Evolutionary conservation across 1,140 invertebrate genomes (phyloP).

Genomic region (Drosophila orena): DNA sequence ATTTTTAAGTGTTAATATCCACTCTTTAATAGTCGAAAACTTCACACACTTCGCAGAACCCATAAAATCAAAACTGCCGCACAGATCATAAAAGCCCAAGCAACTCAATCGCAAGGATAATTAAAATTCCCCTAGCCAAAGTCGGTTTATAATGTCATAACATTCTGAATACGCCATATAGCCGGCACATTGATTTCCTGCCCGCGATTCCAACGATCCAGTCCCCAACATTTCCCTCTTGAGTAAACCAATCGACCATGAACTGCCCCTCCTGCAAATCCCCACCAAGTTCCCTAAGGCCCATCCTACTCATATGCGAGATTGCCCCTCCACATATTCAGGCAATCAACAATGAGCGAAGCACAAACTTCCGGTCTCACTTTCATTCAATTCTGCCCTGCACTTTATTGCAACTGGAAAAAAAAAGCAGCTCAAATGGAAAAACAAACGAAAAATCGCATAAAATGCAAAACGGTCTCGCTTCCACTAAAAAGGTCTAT

Average conservation of each 20-base stretch:
- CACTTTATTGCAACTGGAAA: conserved; percentile 52
- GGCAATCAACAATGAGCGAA: conserved; percentile 51
- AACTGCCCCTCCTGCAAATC: conserved; percentile 16
- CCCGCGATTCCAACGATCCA: conserved; percentile 7
- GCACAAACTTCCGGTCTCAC: conserved; percentile 64
- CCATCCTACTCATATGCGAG: conserved; percentile 1
- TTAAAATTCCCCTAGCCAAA: conserved; percentile 28
- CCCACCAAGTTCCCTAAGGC: background rate
- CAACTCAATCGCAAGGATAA: conserved; percentile 36
- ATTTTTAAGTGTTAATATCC: background rate
- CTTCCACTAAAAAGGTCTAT: conserved; percentile 59
- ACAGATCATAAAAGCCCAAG: conserved; percentile 15
- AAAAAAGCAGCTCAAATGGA: background rate
- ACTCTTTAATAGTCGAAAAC: background rate
- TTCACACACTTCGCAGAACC: conserved; percentile 8
- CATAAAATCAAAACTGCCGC: conserved; percentile 1
- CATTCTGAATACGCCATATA: conserved; percentile 18
- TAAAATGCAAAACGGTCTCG: conserved; percentile 63
- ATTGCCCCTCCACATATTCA: conserved; percentile 9
- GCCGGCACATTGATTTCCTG: conserved; percentile 33
- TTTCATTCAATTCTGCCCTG: conserved; percentile 60
- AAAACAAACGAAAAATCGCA: conserved; percentile 46
- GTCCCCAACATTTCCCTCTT: conserved; percentile 38
- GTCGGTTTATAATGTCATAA: conserved; percentile 23
- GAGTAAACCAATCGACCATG: conserved; percentile 45